Conservation (phyloP, 2,797 vertebrate species). For the Rhincodon typus region DNA sequence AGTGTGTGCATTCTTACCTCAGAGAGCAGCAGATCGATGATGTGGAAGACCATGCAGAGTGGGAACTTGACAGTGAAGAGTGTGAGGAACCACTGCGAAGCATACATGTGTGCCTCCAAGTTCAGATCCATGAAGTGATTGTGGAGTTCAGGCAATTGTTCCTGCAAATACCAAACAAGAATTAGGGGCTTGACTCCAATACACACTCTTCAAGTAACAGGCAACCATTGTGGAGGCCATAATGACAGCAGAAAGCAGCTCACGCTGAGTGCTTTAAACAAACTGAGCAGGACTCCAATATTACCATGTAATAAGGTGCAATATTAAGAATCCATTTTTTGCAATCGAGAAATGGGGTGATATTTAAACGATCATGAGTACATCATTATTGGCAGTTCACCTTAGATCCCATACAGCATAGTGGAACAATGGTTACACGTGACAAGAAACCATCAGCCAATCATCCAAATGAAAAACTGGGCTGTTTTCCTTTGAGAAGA, state of each 20-base stretch:
- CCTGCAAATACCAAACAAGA: conserved; percentile 54
- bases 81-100: conserved; percentile 97
- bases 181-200: background rate
- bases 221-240: background rate
- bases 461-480: background rate
- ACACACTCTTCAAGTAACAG: background rate
- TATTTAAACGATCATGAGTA: background rate
- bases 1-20: conserved; percentile 64
- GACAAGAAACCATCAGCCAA: background rate
- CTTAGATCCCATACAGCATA: too few relatives aligned
- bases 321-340: background rate
- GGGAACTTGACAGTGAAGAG: conserved; percentile 98
- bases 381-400: background rate
- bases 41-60: conserved; percentile 98
- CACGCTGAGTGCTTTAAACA: background rate
- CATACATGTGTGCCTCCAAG: conserved; percentile 96
- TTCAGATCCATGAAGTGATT: conserved; percentile 80
- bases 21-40: conserved; percentile 91
- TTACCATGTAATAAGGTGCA: background rate
- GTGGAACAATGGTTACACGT: background rate
- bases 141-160: conserved; percentile 84
- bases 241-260: background rate
- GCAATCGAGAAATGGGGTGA: background rate
- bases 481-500: too few relatives aligned
- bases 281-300: background rate